phyloP scores from a whole-genome alignment of 1,140 invertebrate genomes.

The Meloidogyne chitwoodi region DNA sequence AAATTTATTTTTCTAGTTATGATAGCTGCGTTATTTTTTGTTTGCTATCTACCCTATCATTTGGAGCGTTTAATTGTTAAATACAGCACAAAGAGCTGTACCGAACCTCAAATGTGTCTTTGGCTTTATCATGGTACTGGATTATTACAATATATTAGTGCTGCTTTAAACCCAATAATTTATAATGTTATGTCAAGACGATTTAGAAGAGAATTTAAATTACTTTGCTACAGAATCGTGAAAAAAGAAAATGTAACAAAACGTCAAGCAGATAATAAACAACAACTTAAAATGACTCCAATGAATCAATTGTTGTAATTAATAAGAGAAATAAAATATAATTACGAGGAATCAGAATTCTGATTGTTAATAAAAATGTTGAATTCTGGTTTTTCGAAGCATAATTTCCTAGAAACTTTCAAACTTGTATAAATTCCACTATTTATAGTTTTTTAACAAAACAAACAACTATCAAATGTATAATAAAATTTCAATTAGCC shows the following conservation, averaged over 20 bases:
- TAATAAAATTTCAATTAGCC: background rate
- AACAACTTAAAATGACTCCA: slow-evolving; percentile 13
- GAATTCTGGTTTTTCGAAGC: too few relatives aligned
- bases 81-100: slow-evolving; percentile 40
- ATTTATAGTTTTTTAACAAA: too few relatives aligned
- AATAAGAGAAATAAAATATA: background rate
- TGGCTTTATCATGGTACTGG: slow-evolving; percentile 56
- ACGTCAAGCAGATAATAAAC: background rate
- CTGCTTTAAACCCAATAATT: slow-evolving; percentile 53
- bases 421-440: too few relatives aligned
- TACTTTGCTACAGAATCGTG: slow-evolving; percentile 10
- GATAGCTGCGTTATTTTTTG: slow-evolving; percentile 51
- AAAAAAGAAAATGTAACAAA: background rate
- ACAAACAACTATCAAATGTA: background rate
- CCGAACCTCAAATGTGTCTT: slow-evolving; percentile 33
- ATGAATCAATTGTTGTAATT: slow-evolving; percentile 9
- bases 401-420: too few relatives aligned
- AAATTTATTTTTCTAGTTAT: slow-evolving; percentile 37
- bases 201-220: slow-evolving; percentile 49
- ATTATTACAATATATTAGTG: slow-evolving; percentile 54
- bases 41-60: slow-evolving; percentile 58
- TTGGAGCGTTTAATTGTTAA: slow-evolving; percentile 51
- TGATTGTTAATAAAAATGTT: too few relatives aligned
- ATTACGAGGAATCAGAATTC: too few relatives aligned
- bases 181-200: slow-evolving; percentile 56